Base-by-base conservation (phyloP, 2,888 invertebrate genomes). In the Cryptus viduatorius region DNA sequence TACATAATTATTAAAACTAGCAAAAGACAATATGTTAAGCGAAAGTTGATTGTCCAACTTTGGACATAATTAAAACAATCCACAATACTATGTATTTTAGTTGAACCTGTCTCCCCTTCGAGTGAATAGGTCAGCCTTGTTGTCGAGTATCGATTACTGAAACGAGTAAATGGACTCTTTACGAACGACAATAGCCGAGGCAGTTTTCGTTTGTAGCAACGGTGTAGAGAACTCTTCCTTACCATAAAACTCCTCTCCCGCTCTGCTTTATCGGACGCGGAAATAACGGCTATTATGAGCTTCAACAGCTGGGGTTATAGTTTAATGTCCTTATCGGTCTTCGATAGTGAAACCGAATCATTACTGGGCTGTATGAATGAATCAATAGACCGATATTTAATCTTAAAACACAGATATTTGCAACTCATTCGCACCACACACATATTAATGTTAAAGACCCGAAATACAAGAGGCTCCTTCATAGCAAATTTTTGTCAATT, bases 161-260 rank as follows among this genome's bases (percentile, higher is more conserved):
- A 19, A 19, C 12, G 19, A 42, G 10, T 4, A 44, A 8, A 64
- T 19, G 7, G 56, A 71, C 50, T 53, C 44, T 73, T 14, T 53
- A 3, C 46, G 3, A 75, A 69, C 56, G 46, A 19, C 50, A 16
- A 48, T 50, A n/a, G 73, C n/a, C 12, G 31, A 42, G 12, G 46
- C 37, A 73, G 82, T 29, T 19, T 61, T 75, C 24, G n/a, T 10
- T 8, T 19, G 10, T 56, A 24, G 48, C 67, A 48, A 50, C 19
- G 19, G 1, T 31, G 14, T 24, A 80, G 80, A 75, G 80, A 75
- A 61, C 48, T 68, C 75, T 73, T 61, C 69, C 4, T 79, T 83
- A 79, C 46, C 78, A 37, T 12, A 7, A n/a, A 14, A 19, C 56
- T 16, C 1, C 29, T 56, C 24, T 5, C 3, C 4, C 8, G 29